These are phyloP conservation scores for Xenentodon cancila DNA, from an alignment of 2,797 vertebrate species.

Conservation along the genomic window DNA sequence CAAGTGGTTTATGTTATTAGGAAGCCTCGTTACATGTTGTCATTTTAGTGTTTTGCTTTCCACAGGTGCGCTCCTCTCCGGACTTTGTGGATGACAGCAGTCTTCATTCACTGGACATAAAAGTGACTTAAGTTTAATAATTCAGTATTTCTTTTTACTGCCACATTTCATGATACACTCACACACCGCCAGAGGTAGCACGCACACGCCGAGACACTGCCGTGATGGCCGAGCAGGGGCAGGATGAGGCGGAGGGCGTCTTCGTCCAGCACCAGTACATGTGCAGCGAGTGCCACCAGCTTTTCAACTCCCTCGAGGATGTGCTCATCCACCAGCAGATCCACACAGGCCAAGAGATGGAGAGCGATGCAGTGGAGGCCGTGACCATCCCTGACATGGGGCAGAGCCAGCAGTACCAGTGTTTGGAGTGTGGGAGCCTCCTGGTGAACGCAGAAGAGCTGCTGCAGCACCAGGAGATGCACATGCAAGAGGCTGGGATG, in stretches of 20 bases:
- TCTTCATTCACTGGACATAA: constrained; percentile 8
- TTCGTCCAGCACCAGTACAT: constrained; percentile 93
- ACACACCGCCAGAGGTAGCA: background rate
- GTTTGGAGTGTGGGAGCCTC: constrained; percentile 90
- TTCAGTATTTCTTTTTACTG: background rate
- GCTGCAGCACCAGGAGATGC: constrained; percentile 91
- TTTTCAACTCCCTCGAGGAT: constrained; percentile 90
- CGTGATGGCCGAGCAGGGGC: constrained; percentile 81
- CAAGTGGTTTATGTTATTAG: background rate
- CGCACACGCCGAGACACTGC: background rate
- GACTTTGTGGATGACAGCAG: constrained; percentile 15
- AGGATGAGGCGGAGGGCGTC: constrained; percentile 78
- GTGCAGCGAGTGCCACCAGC: constrained; percentile 92
- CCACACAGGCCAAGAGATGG: constrained; percentile 81
- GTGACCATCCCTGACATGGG: constrained; percentile 58
- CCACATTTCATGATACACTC: constrained; percentile 32
- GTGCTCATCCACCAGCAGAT: constrained; percentile 92
- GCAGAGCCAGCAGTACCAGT: constrained; percentile 91
- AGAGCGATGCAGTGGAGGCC: constrained; percentile 53
- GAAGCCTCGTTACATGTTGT: background rate
- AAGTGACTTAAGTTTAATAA: constrained; percentile 3
- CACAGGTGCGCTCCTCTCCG: constrained; percentile 32
- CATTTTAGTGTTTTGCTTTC: background rate
- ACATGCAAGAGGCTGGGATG: constrained; percentile 85
- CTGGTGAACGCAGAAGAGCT: constrained; percentile 88